These are phyloP conservation scores for Xiphophorus birchmanni DNA, from an alignment of 2,797 vertebrate genomes.

Conservation along the genomic window DNA sequence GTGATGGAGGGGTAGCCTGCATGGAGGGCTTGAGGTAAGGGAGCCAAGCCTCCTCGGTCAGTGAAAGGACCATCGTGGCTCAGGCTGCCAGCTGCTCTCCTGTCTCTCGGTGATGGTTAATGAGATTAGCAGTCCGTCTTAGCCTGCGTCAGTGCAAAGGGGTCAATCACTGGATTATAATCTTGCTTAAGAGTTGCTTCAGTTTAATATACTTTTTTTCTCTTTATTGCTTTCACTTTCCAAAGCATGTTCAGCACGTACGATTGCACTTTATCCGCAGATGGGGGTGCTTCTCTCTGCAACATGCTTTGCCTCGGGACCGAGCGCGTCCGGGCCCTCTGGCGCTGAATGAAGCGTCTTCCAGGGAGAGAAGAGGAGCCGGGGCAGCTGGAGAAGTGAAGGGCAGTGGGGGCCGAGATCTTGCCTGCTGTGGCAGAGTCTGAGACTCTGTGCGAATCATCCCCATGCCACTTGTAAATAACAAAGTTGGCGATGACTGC, in stretches of 20 bases:
- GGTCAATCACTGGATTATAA: conserved; percentile 84
- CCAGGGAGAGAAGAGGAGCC: conserved; percentile 34
- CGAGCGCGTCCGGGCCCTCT: conserved; percentile 35
- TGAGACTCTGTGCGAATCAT: conserved; percentile 54
- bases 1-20: conserved; percentile 19
- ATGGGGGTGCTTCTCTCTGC: conserved; percentile 19
- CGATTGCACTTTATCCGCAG: not conserved
- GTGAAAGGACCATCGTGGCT: conserved; percentile 58
- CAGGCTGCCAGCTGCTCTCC: conserved; percentile 65
- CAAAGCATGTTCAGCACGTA: conserved; percentile 26
- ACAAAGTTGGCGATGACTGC: conserved; percentile 80
- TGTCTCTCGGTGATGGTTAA: conserved; percentile 71
- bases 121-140: conserved; percentile 80
- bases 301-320: conserved; percentile 39
- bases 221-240: conserved; percentile 32
- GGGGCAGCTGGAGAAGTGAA: conserved; percentile 52
- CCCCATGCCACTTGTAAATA: conserved; percentile 83
- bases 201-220: conserved; percentile 46
- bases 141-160: conserved; percentile 76
- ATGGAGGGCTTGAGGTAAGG: conserved; percentile 23
- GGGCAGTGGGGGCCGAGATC: conserved; percentile 49
- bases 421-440: conserved; percentile 61
- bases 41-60: conserved; percentile 47
- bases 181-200: conserved; percentile 65
- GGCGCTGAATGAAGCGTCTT: conserved; percentile 65